Base-by-base conservation (phyloP, 23 tunicate species). In the Botrylloides violaceus region DNA sequence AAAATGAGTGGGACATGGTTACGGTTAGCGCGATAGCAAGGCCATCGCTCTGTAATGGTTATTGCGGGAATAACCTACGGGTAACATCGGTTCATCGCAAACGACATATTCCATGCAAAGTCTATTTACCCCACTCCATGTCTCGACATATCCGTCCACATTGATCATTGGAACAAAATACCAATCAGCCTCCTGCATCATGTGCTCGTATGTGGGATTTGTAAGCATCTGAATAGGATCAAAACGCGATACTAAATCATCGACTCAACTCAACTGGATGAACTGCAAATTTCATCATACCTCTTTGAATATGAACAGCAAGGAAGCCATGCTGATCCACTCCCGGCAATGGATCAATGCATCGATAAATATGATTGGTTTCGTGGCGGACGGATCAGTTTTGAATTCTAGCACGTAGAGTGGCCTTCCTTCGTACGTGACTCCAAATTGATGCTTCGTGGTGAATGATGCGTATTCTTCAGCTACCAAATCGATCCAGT, bases 191-290 rank as follows among this genome's bases (percentile, higher is more conserved):
- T 48, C 72, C 4, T 84, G 74, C 3, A 53, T 6, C 83, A 84
- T 78, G 70, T 43, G 71, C 15, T 24, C 9, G 29, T 62, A 71
- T 20, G 9, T 19, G 1, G 84, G 62, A 60, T 84, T 78, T 4
- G 79, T 71, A 58, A 84, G 74, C 64, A 84, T 78, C 92, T 85
- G 33, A 23, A 66, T n/a, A n/a, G n/a, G n/a, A n/a, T n/a, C n/a
- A n/a, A n/a, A n/a, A n/a, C n/a, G n/a, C n/a, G n/a, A n/a, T n/a
- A n/a, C n/a, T n/a, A n/a, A n/a, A n/a, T n/a, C n/a, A n/a, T n/a
- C n/a, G n/a, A n/a, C n/a, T n/a, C n/a, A n/a, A n/a, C n/a, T n/a
- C n/a, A n/a, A n/a, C n/a, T n/a, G n/a, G n/a, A n/a, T n/a, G n/a
- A n/a, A n/a, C n/a, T n/a, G n/a, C n/a, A n/a, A n/a, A n/a, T n/a